Base-by-base conservation (phyloP, 2,113 vertebrate genomes). In the Myrmecobius fasciatus region DNA sequence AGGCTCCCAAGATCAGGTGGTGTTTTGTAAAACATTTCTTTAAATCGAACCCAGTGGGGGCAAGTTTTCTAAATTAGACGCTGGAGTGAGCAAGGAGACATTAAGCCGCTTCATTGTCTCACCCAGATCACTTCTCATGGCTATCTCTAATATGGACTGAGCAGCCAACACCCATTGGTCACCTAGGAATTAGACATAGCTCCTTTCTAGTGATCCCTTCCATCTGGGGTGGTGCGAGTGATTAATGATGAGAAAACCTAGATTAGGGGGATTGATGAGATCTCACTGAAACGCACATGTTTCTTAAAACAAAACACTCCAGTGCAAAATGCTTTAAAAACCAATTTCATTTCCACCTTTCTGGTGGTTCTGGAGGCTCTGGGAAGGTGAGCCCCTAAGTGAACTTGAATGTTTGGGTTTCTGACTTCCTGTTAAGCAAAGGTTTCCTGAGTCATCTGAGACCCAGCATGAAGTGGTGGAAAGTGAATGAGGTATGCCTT, bases 381-480 rank as follows among this genome's bases (percentile, higher is more conserved):
- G 67, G 91, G 90, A 91, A 75, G 53, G 25, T 28, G 26, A 0
- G 1, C 26, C 90, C 31, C 93, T 91, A 52, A 43, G 67, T 89
- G 24, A 93, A 53, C 28, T 2, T 7, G 31, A 89, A 88, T 91
- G 52, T 2, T 24, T 83, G 95, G 56, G 12, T 92, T 93, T 94
- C 94, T 88, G 89, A 54, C 53, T 95, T 94, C 89, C 52, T 53
- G 49, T 91, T 31, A 89, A 93, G 93, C 48, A 11, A 28, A 90
- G 96, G 91, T 31, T 22, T 75, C 89, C 90, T 25, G 67, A 89
- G 93, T 53, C 88, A 91, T 91, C 43, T 43, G 43, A 94, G 94
- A 54, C 52, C 60, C 20, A 31, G 89, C 47, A 52, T 89, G 89
- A 92, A 90, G 17, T 2, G 25, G 92, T 83, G 56, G 25, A 2